phyloP scores from a whole-genome alignment of 92 coral and sea anemone genomes.

The Pocillopora grandis region DNA sequence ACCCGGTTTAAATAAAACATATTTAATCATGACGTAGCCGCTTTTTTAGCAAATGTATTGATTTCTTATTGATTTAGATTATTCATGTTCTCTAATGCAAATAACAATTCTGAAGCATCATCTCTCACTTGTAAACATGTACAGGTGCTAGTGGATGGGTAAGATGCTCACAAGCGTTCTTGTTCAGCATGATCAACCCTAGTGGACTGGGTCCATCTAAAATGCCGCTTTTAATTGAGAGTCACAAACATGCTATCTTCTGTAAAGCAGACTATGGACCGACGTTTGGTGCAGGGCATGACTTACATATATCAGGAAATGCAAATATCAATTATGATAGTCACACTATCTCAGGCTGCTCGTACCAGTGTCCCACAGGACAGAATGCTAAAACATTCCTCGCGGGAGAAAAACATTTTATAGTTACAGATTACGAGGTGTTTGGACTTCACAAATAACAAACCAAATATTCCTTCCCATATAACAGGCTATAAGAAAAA shows the following conservation, averaged over 20 bases:
- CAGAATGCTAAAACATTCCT: slow-evolving; percentile 25
- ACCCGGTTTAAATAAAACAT: too few species aligned
- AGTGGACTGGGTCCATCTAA: not conserved
- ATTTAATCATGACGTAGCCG: too few species aligned
- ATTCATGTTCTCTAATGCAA: not conserved
- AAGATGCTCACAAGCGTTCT: slow-evolving; percentile 39
- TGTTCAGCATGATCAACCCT: slow-evolving; percentile 8
- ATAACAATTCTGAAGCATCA: not conserved
- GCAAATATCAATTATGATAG: slow-evolving; percentile 11
- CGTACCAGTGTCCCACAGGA: slow-evolving; percentile 45
- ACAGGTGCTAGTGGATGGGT: slow-evolving; percentile 7
- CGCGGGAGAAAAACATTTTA: slow-evolving; percentile 40
- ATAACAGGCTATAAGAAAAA: too few species aligned
- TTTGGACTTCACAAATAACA: not conserved
- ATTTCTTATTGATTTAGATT: too few species aligned
- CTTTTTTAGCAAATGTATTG: too few species aligned
- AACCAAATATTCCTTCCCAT: too few species aligned
- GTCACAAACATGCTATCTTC: too few species aligned
- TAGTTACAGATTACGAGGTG: not conserved
- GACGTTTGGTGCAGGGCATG: slow-evolving; percentile 47
- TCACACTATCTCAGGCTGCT: slow-evolving; percentile 5
- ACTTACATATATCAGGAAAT: slow-evolving; percentile 21
- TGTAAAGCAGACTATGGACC: too few species aligned
- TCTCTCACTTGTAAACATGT: slow-evolving; percentile 2
- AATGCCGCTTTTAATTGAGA: too few species aligned